Percentiles rank a stretch among this genome's conserved stretches.
Conservation (phyloP, 2,888 invertebrate genomes). For the Drosophila nr. fundita region DNA sequence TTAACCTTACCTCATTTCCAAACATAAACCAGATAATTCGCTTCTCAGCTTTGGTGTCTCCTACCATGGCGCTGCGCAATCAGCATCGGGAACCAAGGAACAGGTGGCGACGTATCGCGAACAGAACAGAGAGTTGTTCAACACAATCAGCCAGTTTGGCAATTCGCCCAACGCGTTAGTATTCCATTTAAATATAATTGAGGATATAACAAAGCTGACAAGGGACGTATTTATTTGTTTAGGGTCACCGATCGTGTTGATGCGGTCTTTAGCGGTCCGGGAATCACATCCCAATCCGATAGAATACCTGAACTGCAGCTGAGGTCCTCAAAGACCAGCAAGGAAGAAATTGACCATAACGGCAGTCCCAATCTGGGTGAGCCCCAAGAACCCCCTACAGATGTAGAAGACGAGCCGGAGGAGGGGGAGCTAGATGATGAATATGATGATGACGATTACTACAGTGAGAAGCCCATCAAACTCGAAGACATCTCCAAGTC, state of each 20-base stretch:
- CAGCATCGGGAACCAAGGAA: conserved; percentile 90
- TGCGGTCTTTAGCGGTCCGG: conserved; percentile 77
- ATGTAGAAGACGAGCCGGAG: conserved; percentile 87
- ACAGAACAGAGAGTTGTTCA: conserved; percentile 89
- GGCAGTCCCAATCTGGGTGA: conserved; percentile 61
- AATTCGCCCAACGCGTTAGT: conserved; percentile 80
- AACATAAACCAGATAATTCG: background rate
- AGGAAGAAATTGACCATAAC: conserved; percentile 62
- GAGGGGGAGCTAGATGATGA: conserved; percentile 85
- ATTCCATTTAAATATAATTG: background rate
- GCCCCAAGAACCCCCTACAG: conserved; percentile 81
- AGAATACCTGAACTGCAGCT: conserved; percentile 78
- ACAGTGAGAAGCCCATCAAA: conserved; percentile 85
- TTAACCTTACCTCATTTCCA: background rate
- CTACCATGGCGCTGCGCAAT: conserved; percentile 92
- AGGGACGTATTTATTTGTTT: background rate
- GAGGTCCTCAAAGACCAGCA: conserved; percentile 78
- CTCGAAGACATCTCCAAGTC: conserved; percentile 64
- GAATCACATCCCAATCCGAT: conserved; percentile 65
- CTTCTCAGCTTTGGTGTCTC: conserved; percentile 88
- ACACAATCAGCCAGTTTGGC: conserved; percentile 86
- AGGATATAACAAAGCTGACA: background rate
- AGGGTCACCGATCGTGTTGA: conserved; percentile 84
- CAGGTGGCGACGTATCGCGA: conserved; percentile 87
- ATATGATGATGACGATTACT: conserved; percentile 87